Percentiles rank a stretch among this genome's conserved stretches.
phyloP scores from a whole-genome alignment of 2,888 invertebrate species.

The Anticlea derivata region DNA sequence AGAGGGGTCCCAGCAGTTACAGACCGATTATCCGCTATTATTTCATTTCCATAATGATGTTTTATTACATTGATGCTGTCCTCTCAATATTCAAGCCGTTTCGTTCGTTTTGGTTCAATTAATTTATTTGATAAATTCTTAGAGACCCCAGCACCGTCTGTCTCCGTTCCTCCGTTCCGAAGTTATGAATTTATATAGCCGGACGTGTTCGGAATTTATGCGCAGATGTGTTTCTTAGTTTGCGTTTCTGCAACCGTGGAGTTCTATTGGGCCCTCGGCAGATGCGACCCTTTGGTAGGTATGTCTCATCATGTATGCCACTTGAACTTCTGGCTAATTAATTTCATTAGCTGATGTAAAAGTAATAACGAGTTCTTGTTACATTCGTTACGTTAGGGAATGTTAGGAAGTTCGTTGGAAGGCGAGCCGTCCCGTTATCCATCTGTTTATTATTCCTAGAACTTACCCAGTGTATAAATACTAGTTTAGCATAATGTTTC shows the following conservation, averaged over 20 bases:
- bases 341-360: slow-evolving; percentile 1
- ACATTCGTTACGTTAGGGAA: neutral
- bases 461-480: slow-evolving; percentile 11
- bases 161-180: slow-evolving; percentile 62
- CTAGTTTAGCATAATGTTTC: slow-evolving; percentile 30
- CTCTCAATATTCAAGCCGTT: slow-evolving; percentile 63
- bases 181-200: slow-evolving; percentile 79
- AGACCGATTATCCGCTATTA: slow-evolving; percentile 24
- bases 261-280: slow-evolving; percentile 49
- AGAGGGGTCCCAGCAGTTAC: slow-evolving; percentile 15
- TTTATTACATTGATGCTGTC: slow-evolving; percentile 41
- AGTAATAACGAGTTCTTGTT: too few relatives aligned
- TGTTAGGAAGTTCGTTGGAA: too few relatives aligned
- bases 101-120: slow-evolving; percentile 72
- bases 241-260: slow-evolving; percentile 54
- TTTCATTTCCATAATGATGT: slow-evolving; percentile 36
- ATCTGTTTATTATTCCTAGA: slow-evolving; percentile 12
- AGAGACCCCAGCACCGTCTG: slow-evolving; percentile 62
- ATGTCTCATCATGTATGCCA: slow-evolving; percentile 25
- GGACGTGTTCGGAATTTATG: slow-evolving; percentile 76
- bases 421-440: slow-evolving; percentile 1
- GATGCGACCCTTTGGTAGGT: slow-evolving; percentile 44
- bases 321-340: neutral
- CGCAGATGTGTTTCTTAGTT: slow-evolving; percentile 69
- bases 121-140: slow-evolving; percentile 78